Percentiles rank a stretch among this genome's conserved stretches.
Evolutionary conservation across 2,797 vertebrate species (phyloP).

Genomic region (Schizopygopsis pylzovi): DNA sequence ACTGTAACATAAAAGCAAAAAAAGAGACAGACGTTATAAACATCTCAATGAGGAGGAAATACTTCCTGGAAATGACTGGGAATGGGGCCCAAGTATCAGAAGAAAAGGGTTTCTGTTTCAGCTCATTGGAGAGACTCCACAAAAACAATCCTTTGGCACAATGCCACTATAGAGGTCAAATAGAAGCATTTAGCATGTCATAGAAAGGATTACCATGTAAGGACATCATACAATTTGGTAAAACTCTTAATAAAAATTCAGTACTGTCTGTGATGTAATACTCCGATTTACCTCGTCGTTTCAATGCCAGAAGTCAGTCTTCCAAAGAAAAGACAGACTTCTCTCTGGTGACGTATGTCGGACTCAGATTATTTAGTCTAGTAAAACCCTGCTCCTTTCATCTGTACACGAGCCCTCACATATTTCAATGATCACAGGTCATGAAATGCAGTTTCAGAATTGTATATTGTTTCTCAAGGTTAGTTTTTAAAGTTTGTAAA

Average conservation of each 20-base stretch:
- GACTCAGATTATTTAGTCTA: background rate
- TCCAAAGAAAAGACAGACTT: no score
- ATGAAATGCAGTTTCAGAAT: background rate
- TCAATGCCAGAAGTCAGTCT: background rate
- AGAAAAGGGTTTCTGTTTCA: constrained; percentile 27
- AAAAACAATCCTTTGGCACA: background rate
- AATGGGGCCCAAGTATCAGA: background rate
- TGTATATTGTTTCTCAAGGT: background rate
- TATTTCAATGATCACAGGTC: background rate
- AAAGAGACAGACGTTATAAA: constrained; percentile 18
- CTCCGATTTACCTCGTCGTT: background rate
- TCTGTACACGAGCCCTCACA: background rate
- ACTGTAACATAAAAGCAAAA: background rate
- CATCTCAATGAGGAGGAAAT: constrained; percentile 8
- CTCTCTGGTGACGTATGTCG: no score
- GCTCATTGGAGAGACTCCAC: background rate
- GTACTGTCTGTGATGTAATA: background rate
- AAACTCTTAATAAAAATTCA: background rate
- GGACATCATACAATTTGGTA: background rate
- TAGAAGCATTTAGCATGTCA: constrained; percentile 14
- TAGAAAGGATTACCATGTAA: constrained; percentile 14
- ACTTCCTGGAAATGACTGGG: constrained; percentile 50
- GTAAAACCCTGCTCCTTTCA: background rate
- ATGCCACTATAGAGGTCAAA: constrained; percentile 19
- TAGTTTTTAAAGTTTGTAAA: background rate